A percentile compares a stretch with the other conserved stretches of the same genome.
These are phyloP conservation scores for Dione vanillae DNA, from an alignment of 2,888 invertebrate species.

Conservation along the genomic window DNA sequence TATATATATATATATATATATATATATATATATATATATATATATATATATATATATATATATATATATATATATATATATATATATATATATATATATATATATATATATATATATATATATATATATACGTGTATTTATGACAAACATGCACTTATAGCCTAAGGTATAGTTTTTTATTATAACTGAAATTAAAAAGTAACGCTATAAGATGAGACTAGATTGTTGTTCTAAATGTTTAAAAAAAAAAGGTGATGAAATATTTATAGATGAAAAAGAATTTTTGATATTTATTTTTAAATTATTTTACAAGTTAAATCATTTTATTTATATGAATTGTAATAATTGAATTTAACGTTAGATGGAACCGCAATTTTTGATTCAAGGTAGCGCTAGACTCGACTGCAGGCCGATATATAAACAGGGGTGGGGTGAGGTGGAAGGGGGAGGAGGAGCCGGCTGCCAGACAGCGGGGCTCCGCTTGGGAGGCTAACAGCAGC, in stretches of 20 bases:
- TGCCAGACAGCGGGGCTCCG: slow-evolving; percentile 85
- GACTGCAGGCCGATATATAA: slow-evolving; percentile 50
- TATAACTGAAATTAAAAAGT: not conserved
- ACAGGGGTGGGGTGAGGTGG: slow-evolving; percentile 47
- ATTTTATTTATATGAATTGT: not conserved
- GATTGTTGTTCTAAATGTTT: not conserved
- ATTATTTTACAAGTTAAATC: not conserved
- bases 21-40: no score
- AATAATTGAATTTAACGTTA: slow-evolving; percentile 17
- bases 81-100: no score
- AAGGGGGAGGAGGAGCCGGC: slow-evolving; percentile 60
- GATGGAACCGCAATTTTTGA: slow-evolving; percentile 41
- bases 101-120: no score
- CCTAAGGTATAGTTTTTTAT: not conserved
- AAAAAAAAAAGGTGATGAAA: not conserved
- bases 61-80: no score
- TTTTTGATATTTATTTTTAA: not conserved
- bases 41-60: no score
- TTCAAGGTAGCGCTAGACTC: slow-evolving; percentile 72
- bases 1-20: no score
- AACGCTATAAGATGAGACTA: not conserved
- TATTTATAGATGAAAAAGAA: not conserved
- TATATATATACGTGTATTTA: no score
- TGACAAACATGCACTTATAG: not conserved
- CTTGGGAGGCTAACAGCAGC: slow-evolving; percentile 81